Evolutionary conservation across 1,140 invertebrate genomes (phyloP).

Genomic region (Musca domestica): DNA sequence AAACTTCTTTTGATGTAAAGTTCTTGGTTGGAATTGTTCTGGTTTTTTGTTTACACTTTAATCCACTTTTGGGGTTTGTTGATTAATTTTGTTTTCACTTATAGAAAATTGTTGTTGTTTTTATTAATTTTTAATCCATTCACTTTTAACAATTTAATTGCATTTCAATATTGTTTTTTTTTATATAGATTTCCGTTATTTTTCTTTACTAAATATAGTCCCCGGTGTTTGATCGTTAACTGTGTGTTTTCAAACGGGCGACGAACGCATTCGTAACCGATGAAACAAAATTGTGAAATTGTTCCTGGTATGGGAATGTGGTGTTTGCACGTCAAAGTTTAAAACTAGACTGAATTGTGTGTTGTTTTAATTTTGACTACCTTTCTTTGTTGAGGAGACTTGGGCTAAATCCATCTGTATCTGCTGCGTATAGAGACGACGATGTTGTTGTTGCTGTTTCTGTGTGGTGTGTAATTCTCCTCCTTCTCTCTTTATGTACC

Average conservation of each 20-base stretch:
- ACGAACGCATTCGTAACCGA: too few relatives aligned
- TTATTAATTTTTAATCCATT: not conserved
- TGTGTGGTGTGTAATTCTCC: slow-evolving; percentile 10
- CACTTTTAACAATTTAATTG: not conserved
- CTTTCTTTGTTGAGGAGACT: slow-evolving; percentile 52
- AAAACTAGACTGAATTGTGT: slow-evolving; percentile 50
- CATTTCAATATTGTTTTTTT: not conserved
- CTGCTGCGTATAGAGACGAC: not conserved
- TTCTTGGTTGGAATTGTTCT: not conserved
- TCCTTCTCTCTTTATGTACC: not conserved
- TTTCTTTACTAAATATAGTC: not conserved
- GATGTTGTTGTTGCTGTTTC: not conserved
- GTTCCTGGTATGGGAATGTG: slow-evolving; percentile 22
- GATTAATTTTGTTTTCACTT: not conserved
- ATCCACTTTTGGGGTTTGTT: too few relatives aligned
- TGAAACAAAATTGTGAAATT: not conserved
- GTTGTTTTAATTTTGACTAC: slow-evolving; percentile 50
- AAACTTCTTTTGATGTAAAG: not conserved
- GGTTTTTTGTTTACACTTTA: not conserved
- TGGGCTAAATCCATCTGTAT: slow-evolving; percentile 15
- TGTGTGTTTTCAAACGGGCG: too few relatives aligned
- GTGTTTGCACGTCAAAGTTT: slow-evolving; percentile 48
- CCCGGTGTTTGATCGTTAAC: not conserved
- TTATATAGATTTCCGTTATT: not conserved
- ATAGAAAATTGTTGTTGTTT: not conserved